Base-by-base conservation (phyloP, 2,113 vertebrate genomes). In the Takifugu bimaculatus region DNA sequence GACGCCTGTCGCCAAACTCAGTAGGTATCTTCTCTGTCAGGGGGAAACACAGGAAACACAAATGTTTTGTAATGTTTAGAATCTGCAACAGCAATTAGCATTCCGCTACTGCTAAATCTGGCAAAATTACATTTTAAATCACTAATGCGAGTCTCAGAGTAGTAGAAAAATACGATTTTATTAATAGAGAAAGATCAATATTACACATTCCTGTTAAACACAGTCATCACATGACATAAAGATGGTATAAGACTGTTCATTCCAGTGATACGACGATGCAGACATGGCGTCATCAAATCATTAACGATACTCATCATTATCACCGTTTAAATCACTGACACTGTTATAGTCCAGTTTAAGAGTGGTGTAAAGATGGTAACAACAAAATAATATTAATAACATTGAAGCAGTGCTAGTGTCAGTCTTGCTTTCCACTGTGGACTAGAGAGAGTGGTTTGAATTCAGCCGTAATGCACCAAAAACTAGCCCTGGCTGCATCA, bases 121-220 rank as follows among this genome's bases (percentile, higher is more conserved):
- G 20, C 4, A n/a, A 4, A 32, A 10, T 25, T 26, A 9, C 10
- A 10, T 14, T 29, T n/a, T 0, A 26, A 72, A 14, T 54, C 59
- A 60, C 48, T 7, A 14, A 67, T 55, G 13, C 0, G 26, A 57
- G 51, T 48, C 60, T 58, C 12, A 20, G 43, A 44, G 35, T 75
- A 74, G 79, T 99, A 97, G 90, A 97, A 99, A 99, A 99, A 99
- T 99, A 99, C 88, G 85, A 92, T 93, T 91, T 93, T 97, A 98
- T 98, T 98, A 90, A 93, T 94, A 93, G 92, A 94, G 92, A 94
- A 94, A 95, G 91, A 91, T 91, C 92, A 93, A 91, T 83, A 82
- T 86, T 67, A 85, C 85, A 85, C 81, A 88, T 88, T 88, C 79
- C 60, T 79, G 82, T 84, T 75, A 82, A 88, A 90, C 87, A 86